A percentile compares a stretch with the other conserved stretches of the same genome.
phyloP scores from a whole-genome alignment of 2,888 invertebrate species.

The Eupithecia exiguata region DNA sequence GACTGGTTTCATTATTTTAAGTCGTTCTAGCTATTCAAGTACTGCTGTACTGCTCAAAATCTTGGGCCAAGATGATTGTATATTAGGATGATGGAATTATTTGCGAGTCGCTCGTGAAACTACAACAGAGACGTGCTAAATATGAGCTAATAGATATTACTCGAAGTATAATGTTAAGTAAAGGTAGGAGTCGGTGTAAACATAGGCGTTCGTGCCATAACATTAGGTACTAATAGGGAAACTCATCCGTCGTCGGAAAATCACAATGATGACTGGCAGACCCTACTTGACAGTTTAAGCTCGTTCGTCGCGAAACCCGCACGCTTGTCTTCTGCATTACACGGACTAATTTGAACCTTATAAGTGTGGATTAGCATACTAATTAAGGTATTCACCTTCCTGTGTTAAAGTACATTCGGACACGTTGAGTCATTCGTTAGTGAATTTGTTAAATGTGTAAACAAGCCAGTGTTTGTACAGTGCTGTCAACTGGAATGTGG shows the following conservation, averaged over 20 bases:
- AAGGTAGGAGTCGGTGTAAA: background rate
- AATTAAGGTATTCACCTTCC: slow-evolving; percentile 8
- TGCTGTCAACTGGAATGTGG: slow-evolving; percentile 20
- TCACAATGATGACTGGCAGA: slow-evolving; percentile 45
- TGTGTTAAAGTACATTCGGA: slow-evolving; percentile 9
- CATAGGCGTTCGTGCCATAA: slow-evolving; percentile 58
- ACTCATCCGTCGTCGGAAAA: slow-evolving; percentile 63
- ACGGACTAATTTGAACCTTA: slow-evolving; percentile 22
- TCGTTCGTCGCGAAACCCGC: slow-evolving; percentile 62
- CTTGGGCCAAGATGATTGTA: background rate
- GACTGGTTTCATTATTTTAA: slow-evolving; percentile 31
- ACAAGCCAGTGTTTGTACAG: slow-evolving; percentile 48
- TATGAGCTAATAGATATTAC: background rate
- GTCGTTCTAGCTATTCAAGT: slow-evolving; percentile 12
- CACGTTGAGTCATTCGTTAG: slow-evolving; percentile 36
- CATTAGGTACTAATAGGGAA: slow-evolving; percentile 62
- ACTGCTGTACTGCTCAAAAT: background rate
- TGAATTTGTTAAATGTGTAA: slow-evolving; percentile 55
- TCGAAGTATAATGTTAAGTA: background rate
- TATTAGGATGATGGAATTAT: background rate
- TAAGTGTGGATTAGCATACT: slow-evolving; percentile 10
- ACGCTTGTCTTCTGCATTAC: slow-evolving; percentile 52
- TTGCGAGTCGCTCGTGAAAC: background rate
- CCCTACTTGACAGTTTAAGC: slow-evolving; percentile 67
- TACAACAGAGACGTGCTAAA: background rate